Conservation (phyloP, 2,888 invertebrate species). For the Abscondita cerata region DNA sequence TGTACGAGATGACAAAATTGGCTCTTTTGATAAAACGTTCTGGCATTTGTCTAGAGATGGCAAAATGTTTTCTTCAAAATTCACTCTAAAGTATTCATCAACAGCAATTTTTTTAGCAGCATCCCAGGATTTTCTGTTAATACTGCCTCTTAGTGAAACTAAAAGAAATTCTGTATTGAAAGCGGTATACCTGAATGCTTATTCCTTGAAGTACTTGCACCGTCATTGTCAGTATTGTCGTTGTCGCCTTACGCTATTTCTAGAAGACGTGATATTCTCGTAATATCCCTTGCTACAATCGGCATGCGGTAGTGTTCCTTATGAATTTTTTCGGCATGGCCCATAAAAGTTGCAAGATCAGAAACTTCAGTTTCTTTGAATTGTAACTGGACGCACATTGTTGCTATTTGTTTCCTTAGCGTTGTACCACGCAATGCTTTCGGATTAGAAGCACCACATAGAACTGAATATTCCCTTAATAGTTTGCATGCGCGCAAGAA, state of each 20-base stretch:
- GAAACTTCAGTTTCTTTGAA: no score
- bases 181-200: no score
- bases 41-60: background rate
- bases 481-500: background rate
- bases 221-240: background rate
- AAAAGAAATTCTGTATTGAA: no score
- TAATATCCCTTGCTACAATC: conserved; percentile 36
- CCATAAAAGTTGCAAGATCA: conserved; percentile 42
- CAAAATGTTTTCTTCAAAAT: background rate
- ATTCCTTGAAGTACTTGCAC: no score
- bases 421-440: background rate
- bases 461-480: background rate
- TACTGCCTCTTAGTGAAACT: no score
- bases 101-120: no score
- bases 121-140: no score
- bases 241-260: conserved; percentile 33
- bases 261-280: conserved; percentile 38
- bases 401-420: background rate
- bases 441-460: background rate
- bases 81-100: no score
- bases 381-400: no score
- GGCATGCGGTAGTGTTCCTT: conserved; percentile 42
- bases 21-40: background rate
- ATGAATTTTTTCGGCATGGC: conserved; percentile 45
- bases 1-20: background rate